Conservation (phyloP, 2,113 vertebrate genomes). For the Drymodes brunneopygia region DNA sequence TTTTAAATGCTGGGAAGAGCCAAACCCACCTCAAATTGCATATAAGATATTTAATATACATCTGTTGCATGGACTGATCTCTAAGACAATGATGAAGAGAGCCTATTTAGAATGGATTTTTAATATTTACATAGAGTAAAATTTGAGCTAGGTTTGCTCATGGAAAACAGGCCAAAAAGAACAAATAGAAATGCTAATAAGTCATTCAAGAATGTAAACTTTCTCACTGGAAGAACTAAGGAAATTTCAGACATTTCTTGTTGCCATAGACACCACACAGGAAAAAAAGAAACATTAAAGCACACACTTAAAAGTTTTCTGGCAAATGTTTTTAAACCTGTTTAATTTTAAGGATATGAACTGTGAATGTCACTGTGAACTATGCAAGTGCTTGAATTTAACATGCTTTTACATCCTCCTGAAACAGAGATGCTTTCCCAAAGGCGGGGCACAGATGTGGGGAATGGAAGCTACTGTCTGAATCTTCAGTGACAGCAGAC, state of each 20-base stretch:
- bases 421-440: neutral
- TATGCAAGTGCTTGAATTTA: neutral
- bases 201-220: neutral
- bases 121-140: neutral
- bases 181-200: neutral
- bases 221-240: neutral
- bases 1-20: neutral
- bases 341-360: neutral
- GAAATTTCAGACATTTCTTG: neutral
- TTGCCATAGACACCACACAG: neutral
- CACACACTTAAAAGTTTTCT: neutral
- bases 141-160: neutral
- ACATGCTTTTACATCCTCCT: neutral
- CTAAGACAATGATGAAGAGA: neutral
- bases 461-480: neutral
- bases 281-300: neutral
- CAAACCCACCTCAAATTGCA: neutral
- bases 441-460: neutral
- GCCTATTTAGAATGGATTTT: neutral
- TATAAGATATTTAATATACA: neutral
- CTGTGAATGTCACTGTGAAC: neutral
- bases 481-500: neutral
- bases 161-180: neutral
- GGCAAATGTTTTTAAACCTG: neutral
- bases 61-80: neutral